These are phyloP conservation scores for Dermatemys mawii DNA, from an alignment of 2,113 vertebrate species.

Conservation along the genomic window DNA sequence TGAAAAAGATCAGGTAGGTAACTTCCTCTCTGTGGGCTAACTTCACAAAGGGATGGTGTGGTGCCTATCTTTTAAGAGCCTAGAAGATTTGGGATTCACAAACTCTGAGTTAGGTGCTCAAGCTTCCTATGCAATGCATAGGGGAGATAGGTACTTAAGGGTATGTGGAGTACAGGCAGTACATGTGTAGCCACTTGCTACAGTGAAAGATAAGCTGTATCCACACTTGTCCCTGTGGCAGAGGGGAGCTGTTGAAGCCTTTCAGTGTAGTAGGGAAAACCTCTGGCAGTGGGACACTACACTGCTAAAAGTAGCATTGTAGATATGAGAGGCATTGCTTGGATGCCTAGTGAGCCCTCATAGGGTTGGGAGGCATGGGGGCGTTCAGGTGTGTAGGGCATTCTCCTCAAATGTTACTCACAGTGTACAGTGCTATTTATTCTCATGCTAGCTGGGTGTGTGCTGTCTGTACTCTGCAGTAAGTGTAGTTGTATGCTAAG, in stretches of 20 bases:
- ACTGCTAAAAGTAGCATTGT: background rate
- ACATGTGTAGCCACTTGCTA: background rate
- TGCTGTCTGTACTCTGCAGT: background rate
- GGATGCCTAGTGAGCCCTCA: background rate
- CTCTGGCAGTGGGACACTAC: background rate
- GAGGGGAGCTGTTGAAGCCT: background rate
- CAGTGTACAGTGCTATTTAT: background rate
- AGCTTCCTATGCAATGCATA: background rate
- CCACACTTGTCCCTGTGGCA: background rate
- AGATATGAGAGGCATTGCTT: background rate
- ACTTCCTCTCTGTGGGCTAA: background rate
- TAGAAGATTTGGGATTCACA: background rate
- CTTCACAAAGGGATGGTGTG: background rate
- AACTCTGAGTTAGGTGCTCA: background rate
- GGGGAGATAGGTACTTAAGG: background rate
- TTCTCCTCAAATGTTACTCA: background rate
- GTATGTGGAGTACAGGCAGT: background rate
- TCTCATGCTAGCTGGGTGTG: background rate
- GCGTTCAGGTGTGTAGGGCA: background rate
- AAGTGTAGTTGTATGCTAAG: background rate
- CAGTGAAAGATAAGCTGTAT: background rate
- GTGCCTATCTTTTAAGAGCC: background rate
- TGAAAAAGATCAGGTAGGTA: background rate
- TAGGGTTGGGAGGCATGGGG: no score
- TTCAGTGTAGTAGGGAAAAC: background rate